Evolutionary conservation across 2,888 invertebrate genomes (phyloP), one percentile per base, ranked within the genome.

Genomic region (Blera fallax): DNA sequence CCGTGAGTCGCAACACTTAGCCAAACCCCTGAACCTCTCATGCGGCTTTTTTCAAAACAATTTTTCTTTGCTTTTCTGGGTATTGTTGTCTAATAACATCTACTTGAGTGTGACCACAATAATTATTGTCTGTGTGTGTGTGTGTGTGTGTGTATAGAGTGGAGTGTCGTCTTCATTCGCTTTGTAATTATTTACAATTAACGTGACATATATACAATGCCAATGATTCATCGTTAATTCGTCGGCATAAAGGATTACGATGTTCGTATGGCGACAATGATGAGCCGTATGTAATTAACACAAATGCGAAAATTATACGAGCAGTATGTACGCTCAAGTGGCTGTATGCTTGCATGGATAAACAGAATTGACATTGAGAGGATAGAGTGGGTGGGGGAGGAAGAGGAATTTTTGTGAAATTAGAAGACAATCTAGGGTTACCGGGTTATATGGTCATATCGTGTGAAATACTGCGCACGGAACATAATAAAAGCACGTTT

Each of bases 161-260:
- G 37, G 64, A 76, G 81, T 77, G 64, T 77, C 64, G 54, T 76
- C 64, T 81, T 64, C 37, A 76, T 62, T 70, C 69, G 18, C 34
- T 27, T 18, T 10, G 32, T 65, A 65, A 82, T 82, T 72, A 77
- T 60, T 77, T 58, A 77, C 72, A 78, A 72, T 82, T 78, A 72
- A 65, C 52, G 62, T 72, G 72, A 56, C 81, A 81, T 37, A 69
- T 16, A 67, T 60, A 72, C 72, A 70, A 65, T 58, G 70, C 40
- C 40, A 50, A 78, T 82, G 82, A 78, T 65, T 78, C 77, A 82
- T 78, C 58, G 43, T 37, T 62, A 76, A 81, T 69, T 70, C 48
- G 54, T 62, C 18, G 69, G 27, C 74, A 81, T 64, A 54, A 76
- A 81, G 62, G 52, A 76, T 62, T 27, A 50, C 29, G 48, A 50